Evolutionary conservation across 2,113 vertebrate species (phyloP).

Genomic region (Progne subis): DNA sequence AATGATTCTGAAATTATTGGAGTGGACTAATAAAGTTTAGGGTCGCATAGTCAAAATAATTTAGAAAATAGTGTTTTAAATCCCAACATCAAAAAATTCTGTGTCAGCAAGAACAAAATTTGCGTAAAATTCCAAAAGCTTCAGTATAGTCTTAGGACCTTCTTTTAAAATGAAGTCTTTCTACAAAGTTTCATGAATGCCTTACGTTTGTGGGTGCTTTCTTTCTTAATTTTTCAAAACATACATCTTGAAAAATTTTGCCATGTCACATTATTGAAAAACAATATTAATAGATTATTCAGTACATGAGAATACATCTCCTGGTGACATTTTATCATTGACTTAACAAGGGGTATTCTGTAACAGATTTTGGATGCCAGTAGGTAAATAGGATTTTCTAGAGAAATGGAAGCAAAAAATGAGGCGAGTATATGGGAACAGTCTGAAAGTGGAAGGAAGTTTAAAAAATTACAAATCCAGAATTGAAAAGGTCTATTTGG

Average conservation of each 20-base stretch:
- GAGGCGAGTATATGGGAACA: rapidly evolving
- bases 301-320: background rate
- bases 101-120: background rate
- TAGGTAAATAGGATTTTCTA: background rate
- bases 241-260: background rate
- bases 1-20: background rate
- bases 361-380: background rate
- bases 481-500: background rate
- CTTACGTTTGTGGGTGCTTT: background rate
- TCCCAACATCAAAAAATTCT: background rate
- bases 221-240: background rate
- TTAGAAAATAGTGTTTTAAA: background rate
- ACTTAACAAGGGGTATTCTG: background rate
- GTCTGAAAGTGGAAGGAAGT: background rate
- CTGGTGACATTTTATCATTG: background rate
- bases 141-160: background rate
- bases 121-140: background rate
- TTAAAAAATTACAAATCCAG: background rate
- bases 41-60: background rate
- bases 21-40: background rate
- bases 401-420: background rate
- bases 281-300: background rate
- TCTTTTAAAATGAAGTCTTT: background rate
- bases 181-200: background rate
- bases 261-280: background rate